Base-by-base conservation (phyloP, 2,888 invertebrate genomes). In the Spisula subtruncata region DNA sequence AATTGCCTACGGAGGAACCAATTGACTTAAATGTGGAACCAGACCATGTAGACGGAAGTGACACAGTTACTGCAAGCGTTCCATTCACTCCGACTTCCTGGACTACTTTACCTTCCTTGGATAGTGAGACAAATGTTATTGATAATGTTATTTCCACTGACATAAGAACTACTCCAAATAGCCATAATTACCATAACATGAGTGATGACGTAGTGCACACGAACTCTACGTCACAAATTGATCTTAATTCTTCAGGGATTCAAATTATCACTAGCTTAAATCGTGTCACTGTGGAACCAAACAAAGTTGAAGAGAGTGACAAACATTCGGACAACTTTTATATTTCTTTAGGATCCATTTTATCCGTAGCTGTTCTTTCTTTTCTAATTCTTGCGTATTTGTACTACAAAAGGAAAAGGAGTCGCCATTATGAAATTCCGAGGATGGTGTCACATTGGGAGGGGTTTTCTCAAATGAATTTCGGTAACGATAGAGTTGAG, bases 301-400 rank as follows among this genome's bases (percentile, higher is more conserved):
- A 84, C 48, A 75, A 81, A 48, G 32, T 25, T 46, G 71, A n/a
- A n/a, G n/a, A 35, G 66, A 80, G 25, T n/a, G 87, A 41, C 14
- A 71, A 54, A 41, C 60, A 81, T 56, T 60, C 83, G 5, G 54
- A 81, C 0, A 75, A 84, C 41, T 91, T 89, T 35, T 89, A 89
- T 54, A 46, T 85, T 14, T 83, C 91, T 16, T 56, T 89, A 54
- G 89, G 82, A 14, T 84, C 80, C 35, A 91, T 91, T 25, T 46
- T 81, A 20, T 81, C 85, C 5, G 85, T 91, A 14, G 82, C 85
- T 0, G 41, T 87, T 6, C 14, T 87, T 41, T 86, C 87, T 29
- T 35, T 91, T 25, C 51, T 85, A 12, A 87, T 89, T 35, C 35
- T 91, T 12, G 91, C 81, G 29, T 84, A 66, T 46, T 54, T 91